Evolutionary conservation across 2,888 invertebrate genomes (phyloP).

Genomic region (Mesorhabditis spiculigera): DNA sequence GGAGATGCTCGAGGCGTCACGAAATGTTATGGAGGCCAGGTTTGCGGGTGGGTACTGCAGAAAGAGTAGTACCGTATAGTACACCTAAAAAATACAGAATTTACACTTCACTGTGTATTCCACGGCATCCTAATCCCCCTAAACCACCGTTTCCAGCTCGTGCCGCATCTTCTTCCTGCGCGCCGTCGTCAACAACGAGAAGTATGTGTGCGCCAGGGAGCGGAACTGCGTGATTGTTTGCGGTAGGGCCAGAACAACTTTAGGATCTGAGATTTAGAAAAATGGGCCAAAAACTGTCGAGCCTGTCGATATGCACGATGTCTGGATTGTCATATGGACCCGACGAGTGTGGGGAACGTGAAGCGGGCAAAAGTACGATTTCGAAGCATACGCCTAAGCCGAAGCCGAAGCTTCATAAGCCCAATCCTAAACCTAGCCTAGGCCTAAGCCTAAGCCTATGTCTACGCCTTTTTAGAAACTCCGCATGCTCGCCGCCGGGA

Average conservation of each 20-base stretch:
- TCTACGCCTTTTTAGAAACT: background rate
- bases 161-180: background rate
- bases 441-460: too few species aligned
- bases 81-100: too few species aligned
- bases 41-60: background rate
- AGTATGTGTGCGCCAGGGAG: background rate
- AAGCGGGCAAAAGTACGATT: background rate
- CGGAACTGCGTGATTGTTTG: background rate
- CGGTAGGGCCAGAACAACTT: background rate
- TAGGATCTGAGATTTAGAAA: background rate
- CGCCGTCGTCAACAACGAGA: constrained; percentile 1
- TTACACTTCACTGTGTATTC: too few species aligned
- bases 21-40: background rate
- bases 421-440: background rate
- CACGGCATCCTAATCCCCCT: background rate
- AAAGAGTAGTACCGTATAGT: too few species aligned
- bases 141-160: background rate
- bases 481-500: too few species aligned
- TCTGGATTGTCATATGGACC: background rate
- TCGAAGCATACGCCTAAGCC: too few species aligned
- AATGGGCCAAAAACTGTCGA: background rate
- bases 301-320: background rate
- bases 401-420: background rate
- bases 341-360: background rate
- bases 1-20: background rate